Percentiles rank a stretch among this genome's conserved stretches.
These are phyloP conservation scores for Drosophila cracens DNA, from an alignment of 2,888 invertebrate genomes.

Conservation along the genomic window DNA sequence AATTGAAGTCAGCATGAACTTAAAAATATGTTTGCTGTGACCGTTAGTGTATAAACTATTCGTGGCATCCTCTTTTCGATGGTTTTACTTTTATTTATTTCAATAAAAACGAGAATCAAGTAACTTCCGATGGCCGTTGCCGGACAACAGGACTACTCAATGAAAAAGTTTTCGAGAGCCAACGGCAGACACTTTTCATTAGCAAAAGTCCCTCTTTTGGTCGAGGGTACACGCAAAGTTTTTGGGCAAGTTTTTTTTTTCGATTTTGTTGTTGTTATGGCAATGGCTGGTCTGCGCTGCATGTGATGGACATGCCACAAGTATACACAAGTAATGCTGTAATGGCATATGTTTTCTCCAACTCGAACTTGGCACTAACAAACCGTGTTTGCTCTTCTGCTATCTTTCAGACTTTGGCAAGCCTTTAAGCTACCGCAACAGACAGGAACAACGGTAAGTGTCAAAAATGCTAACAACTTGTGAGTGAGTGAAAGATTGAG, in stretches of 20 bases:
- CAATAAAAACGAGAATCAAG: conserved; percentile 65
- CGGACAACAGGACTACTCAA: conserved; percentile 50
- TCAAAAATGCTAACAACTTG: conserved; percentile 43
- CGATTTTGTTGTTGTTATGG: conserved; percentile 11
- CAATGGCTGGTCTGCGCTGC: conserved; percentile 31
- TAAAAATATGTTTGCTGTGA: not conserved
- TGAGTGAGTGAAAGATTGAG: not conserved
- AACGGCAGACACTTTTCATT: conserved; percentile 77
- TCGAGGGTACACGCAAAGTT: conserved; percentile 69
- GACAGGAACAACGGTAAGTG: conserved; percentile 71
- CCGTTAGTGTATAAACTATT: conserved; percentile 18
- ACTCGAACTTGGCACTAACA: conserved; percentile 66
- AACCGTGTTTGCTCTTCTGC: conserved; percentile 47
- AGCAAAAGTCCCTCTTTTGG: conserved; percentile 50
- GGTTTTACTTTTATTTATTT: conserved; percentile 73
- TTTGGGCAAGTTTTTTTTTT: conserved; percentile 33
- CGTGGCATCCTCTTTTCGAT: conserved; percentile 31
- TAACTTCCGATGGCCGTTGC: conserved; percentile 63
- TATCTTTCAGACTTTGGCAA: conserved; percentile 46
- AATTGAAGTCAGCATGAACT: not conserved
- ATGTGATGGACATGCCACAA: conserved; percentile 69
- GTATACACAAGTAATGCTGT: conserved; percentile 66
- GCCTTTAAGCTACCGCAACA: conserved; percentile 67
- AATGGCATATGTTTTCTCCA: conserved; percentile 73
- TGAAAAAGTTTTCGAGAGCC: conserved; percentile 67